Percentiles rank a stretch among this genome's conserved stretches.
Conservation (phyloP, 2,113 vertebrate species). For the Haplochromis burtoni region DNA sequence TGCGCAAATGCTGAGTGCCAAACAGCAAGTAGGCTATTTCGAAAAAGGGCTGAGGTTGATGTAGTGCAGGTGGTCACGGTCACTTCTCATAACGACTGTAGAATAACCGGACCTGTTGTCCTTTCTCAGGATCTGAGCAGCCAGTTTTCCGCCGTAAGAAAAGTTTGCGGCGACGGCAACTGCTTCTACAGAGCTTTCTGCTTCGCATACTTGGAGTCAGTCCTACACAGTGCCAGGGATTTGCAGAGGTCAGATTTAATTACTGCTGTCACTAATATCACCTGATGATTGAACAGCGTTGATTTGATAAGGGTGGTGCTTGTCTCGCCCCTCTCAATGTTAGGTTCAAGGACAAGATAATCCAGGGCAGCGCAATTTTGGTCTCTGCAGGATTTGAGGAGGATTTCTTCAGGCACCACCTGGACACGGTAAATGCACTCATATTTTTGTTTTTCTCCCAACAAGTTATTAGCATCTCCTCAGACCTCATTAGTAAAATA, state of each 20-base stretch:
- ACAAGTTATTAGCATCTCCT: neutral
- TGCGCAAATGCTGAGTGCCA: slow-evolving; percentile 57
- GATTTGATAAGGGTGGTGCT: neutral
- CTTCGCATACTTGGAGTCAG: slow-evolving; percentile 74
- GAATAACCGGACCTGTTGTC: neutral
- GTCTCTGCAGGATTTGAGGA: slow-evolving; percentile 65
- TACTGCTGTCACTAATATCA: neutral
- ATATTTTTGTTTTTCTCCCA: neutral
- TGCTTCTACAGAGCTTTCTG: slow-evolving; percentile 83
- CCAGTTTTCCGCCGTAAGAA: slow-evolving; percentile 72
- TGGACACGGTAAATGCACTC: slow-evolving; percentile 53
- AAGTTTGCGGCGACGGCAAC: slow-evolving; percentile 79
- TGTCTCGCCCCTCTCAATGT: neutral
- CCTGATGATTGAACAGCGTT: neutral
- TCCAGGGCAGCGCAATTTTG: slow-evolving; percentile 54
- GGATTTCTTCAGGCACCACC: slow-evolving; percentile 64
- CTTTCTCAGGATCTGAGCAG: slow-evolving; percentile 69
- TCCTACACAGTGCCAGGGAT: slow-evolving; percentile 63
- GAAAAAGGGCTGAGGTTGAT: neutral
- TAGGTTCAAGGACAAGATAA: slow-evolving; percentile 73
- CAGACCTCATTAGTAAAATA: neutral
- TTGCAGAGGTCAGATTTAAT: slow-evolving; percentile 67
- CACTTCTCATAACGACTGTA: neutral
- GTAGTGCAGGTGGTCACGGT: neutral
- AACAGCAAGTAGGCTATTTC: slow-evolving; percentile 59